phyloP scores from a whole-genome alignment of 1,140 invertebrate species.

The Lordiphosa collinella region DNA sequence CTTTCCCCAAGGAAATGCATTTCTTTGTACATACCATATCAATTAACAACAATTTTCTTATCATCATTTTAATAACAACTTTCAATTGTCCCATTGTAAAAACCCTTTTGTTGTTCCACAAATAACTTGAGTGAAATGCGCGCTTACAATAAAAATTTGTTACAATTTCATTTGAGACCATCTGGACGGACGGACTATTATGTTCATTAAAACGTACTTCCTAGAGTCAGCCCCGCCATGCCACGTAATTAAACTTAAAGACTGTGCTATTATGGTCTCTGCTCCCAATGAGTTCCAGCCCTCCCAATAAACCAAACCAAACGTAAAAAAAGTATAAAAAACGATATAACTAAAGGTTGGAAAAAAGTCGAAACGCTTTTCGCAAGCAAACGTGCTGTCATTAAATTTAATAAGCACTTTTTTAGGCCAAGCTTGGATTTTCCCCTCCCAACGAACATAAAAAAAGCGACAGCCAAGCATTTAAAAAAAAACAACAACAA shows the following conservation, averaged over 20 bases:
- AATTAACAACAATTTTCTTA: no score
- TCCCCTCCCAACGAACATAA: conserved; percentile 7
- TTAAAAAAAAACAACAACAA: conserved; percentile 57
- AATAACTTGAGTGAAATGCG: background rate
- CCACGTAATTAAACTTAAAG: conserved; percentile 69
- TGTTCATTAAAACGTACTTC: conserved; percentile 32
- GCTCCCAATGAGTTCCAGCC: conserved; percentile 54
- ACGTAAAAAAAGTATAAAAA: conserved; percentile 20
- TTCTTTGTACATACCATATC: no score
- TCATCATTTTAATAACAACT: background rate
- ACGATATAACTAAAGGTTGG: conserved; percentile 29
- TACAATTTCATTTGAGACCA: conserved; percentile 45
- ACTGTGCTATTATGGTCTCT: conserved; percentile 51
- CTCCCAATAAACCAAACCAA: conserved; percentile 35
- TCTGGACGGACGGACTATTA: conserved; percentile 29
- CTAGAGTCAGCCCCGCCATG: conserved; percentile 18
- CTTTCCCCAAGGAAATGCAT: no score
- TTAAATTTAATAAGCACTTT: conserved; percentile 78
- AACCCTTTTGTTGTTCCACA: background rate
- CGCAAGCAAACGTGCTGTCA: conserved; percentile 77
- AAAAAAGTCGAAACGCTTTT: conserved; percentile 65
- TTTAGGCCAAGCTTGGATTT: conserved; percentile 74
- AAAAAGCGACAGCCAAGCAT: conserved; percentile 40
- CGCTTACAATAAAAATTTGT: conserved; percentile 42
- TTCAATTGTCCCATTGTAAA: conserved; percentile 8